Percentiles rank a stretch among this genome's conserved stretches.
Evolutionary conservation across 2,797 vertebrate genomes (phyloP).

Genomic region (Odontamblyopus lacepedii): DNA sequence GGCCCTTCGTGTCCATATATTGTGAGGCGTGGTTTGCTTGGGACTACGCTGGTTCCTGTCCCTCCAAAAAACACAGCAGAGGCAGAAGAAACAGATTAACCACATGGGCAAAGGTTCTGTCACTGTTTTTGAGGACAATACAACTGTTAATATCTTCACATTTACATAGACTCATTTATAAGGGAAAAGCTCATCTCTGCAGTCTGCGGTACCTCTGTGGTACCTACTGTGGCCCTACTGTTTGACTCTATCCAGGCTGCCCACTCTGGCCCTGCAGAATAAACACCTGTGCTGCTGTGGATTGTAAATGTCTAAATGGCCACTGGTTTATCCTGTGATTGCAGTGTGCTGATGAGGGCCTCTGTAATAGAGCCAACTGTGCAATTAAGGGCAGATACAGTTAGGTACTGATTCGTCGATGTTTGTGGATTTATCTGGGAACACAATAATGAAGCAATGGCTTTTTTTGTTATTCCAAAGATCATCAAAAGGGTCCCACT

Average conservation of each 20-base stretch:
- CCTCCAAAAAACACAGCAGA: conserved; percentile 41
- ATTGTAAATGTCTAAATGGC: conserved; percentile 34
- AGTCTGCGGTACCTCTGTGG: conserved; percentile 9
- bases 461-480: conserved; percentile 12
- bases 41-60: conserved; percentile 69
- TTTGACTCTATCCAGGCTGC: conserved; percentile 33
- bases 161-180: conserved; percentile 13
- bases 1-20: conserved; percentile 83
- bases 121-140: neutral
- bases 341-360: conserved; percentile 26
- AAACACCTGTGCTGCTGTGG: conserved; percentile 29
- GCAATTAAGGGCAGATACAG: conserved; percentile 33
- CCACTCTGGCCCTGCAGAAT: conserved; percentile 20
- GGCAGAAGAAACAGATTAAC: conserved; percentile 65
- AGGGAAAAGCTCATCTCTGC: neutral
- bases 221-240: neutral
- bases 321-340: conserved; percentile 38
- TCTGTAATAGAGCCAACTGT: conserved; percentile 25
- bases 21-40: conserved; percentile 80
- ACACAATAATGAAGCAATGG: conserved; percentile 47
- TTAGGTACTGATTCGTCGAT: conserved; percentile 33
- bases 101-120: neutral
- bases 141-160: too few species aligned
- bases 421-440: conserved; percentile 44
- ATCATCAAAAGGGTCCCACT: conserved; percentile 17